Evolutionary conservation across 2,113 vertebrate genomes (phyloP), one percentile per base, ranked within the genome.

Genomic region (Gobius niger): DNA sequence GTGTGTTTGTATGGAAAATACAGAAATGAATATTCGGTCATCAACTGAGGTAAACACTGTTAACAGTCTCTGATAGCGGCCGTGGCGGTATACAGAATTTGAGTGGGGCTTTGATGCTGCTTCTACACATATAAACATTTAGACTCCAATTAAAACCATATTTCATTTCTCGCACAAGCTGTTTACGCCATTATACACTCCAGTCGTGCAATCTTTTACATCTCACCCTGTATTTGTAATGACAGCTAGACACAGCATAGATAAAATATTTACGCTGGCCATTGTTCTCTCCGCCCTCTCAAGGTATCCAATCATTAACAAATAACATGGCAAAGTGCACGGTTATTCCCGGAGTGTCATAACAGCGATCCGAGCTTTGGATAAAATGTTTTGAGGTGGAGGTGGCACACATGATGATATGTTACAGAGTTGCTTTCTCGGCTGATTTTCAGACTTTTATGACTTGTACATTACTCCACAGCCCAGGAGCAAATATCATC

Each of bases 221-320:
- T 86, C 76, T 72, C 80, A 65, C 70, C 76, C 73, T 75, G 62
- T 73, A 82, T 85, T 83, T 82, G 76, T 78, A 80, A 77, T 87
- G 90, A 90, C 91, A 88, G 84, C 79, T 82, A 85, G 85, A 88
- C 85, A 82, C 80, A 87, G 87, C 71, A 67, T 74, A 75, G 82
- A 77, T 83, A 82, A 91, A 92, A 92, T 92, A 92, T 92, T 93
- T 92, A 91, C 85, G 79, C 78, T 73, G 57, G 9, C 75, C 75
- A 92, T 93, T 92, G 90, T 92, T 92, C 78, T 85, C 62, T 72
- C 79, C 65, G 67, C 50, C 67, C 82, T 85, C 86, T 63, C 76
- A 79, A 77, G 64, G 34, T 77, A 75, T 83, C 73, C 73, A 68
- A 83, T 86, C 83, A 88, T 87, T 81, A 85, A 85, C 82, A 79